Conservation (phyloP, 2,888 invertebrate species). For the Caenorhabditis auriculariae region DNA sequence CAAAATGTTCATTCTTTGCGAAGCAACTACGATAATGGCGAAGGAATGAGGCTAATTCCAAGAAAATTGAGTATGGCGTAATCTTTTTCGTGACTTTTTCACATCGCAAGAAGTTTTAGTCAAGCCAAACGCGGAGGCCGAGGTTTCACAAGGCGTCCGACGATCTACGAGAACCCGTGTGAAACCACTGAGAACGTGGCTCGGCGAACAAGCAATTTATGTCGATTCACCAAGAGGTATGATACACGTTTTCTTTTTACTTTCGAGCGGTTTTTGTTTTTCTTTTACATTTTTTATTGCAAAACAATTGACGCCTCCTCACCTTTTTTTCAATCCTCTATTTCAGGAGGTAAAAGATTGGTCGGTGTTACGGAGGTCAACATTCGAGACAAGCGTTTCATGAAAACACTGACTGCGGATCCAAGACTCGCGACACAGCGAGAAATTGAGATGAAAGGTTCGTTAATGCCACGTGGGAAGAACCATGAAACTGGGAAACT, state of each 20-base stretch:
- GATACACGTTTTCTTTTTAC: no score
- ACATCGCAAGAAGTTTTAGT: slow-evolving; percentile 13
- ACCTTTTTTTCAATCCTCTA: no score
- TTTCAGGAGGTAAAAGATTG: slow-evolving; percentile 13
- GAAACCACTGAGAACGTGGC: slow-evolving; percentile 28
- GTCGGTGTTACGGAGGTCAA: slow-evolving; percentile 18
- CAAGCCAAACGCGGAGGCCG: slow-evolving; percentile 2
- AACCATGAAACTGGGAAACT: no score
- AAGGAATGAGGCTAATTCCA: no score
- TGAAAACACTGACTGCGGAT: slow-evolving; percentile 18
- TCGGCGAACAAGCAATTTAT: slow-evolving; percentile 25
- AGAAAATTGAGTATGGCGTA: no score
- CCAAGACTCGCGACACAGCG: slow-evolving; percentile 12
- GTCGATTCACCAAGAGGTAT: slow-evolving; percentile 17
- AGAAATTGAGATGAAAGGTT: slow-evolving; percentile 6
- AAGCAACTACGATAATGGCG: no score
- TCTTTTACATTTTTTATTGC: no score
- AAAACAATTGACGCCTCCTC: no score
- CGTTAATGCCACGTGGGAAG: no score
- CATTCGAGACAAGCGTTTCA: slow-evolving; percentile 14
- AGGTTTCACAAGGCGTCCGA: slow-evolving; percentile 11
- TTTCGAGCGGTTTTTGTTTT: no score
- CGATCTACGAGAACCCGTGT: slow-evolving; percentile 16
- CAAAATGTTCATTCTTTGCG: no score
- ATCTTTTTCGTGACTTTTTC: no score